Conservation (phyloP, 2,888 invertebrate species). For the Antitype chi region DNA sequence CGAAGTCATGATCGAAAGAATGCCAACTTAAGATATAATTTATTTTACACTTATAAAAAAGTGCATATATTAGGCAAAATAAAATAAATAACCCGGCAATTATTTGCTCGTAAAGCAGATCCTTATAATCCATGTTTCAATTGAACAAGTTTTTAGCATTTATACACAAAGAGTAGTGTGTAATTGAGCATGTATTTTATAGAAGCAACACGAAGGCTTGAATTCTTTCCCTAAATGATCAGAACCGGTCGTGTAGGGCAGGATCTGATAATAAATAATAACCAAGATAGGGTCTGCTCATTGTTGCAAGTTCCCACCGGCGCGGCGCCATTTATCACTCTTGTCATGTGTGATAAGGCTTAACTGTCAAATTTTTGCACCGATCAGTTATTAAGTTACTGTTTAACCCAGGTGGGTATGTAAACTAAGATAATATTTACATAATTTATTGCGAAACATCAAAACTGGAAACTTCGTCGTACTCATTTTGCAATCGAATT, state of each 20-base stretch:
- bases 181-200: slow-evolving; percentile 29
- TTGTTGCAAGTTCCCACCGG: slow-evolving; percentile 57
- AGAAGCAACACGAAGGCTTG: not conserved
- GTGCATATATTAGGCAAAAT: not conserved
- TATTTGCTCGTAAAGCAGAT: slow-evolving; percentile 5
- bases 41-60: slow-evolving; percentile 6
- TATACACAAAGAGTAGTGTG: not conserved
- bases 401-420: not conserved
- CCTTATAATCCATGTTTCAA: slow-evolving; percentile 10
- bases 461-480: slow-evolving; percentile 4
- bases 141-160: slow-evolving; percentile 20
- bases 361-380: slow-evolving; percentile 29
- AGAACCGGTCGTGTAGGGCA: slow-evolving; percentile 29
- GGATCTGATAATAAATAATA: slow-evolving; percentile 57
- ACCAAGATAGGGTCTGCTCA: slow-evolving; percentile 47
- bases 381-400: slow-evolving; percentile 12
- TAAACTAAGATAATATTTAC: not conserved
- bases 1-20: not conserved
- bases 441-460: slow-evolving; percentile 1
- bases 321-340: slow-evolving; percentile 37
- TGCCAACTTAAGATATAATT: not conserved
- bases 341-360: slow-evolving; percentile 29
- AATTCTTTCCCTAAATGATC: slow-evolving; percentile 39
- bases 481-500: not conserved
- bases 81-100: slow-evolving; percentile 6